Evolutionary conservation across 2,888 invertebrate species (phyloP).

Genomic region (Itoplectis maculator): DNA sequence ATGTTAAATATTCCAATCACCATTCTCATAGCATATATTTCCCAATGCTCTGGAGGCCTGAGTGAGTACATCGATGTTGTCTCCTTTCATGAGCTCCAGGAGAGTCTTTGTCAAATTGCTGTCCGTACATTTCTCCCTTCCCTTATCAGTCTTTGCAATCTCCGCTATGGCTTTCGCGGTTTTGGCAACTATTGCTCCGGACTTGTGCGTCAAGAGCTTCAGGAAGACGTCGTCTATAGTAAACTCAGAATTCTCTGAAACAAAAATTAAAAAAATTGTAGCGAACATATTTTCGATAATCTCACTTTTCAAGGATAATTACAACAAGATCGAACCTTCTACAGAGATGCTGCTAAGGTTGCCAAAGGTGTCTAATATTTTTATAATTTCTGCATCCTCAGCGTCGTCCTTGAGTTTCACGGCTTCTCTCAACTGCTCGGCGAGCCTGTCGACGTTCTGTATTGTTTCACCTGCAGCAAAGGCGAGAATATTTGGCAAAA

Average conservation of each 20-base stretch:
- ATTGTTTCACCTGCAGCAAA: conserved; percentile 70
- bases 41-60: conserved; percentile 94
- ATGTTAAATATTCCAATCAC: conserved; percentile 81
- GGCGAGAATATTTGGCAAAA: too few species aligned
- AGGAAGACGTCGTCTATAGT: conserved; percentile 77
- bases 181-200: conserved; percentile 79
- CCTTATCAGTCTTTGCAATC: conserved; percentile 91
- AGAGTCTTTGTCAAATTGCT: conserved; percentile 87
- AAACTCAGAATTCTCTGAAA: conserved; percentile 74
- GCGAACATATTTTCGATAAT: background rate
- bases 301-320: background rate
- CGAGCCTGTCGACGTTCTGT: conserved; percentile 73
- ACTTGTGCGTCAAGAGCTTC: conserved; percentile 75
- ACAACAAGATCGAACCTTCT: conserved; percentile 68
- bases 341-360: conserved; percentile 72
- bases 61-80: conserved; percentile 87
- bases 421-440: conserved; percentile 71
- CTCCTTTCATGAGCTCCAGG: conserved; percentile 85
- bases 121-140: conserved; percentile 90
- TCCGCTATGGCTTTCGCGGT: conserved; percentile 92
- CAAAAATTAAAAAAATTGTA: background rate
- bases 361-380: conserved; percentile 75
- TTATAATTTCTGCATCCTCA: conserved; percentile 68
- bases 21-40: conserved; percentile 95
- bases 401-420: conserved; percentile 68